Conservation (phyloP, 2,888 invertebrate species). For the Lydus trimaculatus region DNA sequence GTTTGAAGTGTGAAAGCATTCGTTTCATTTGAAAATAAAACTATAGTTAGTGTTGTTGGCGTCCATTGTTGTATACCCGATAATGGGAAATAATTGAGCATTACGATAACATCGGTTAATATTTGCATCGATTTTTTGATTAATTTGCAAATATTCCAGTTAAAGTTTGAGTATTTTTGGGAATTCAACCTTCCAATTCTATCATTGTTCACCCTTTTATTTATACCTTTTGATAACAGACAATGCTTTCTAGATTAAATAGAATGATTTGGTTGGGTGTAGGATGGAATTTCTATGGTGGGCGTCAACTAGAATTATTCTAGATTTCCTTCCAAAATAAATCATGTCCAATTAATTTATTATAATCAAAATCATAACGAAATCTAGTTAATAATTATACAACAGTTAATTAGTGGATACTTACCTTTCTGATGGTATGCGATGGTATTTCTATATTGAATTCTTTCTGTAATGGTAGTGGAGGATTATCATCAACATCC, state of each 20-base stretch:
- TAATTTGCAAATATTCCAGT: background rate
- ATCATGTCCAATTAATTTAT: background rate
- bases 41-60: too few species aligned
- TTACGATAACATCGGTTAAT: too few species aligned
- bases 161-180: background rate
- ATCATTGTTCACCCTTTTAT: background rate
- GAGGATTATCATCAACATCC: constrained; percentile 63
- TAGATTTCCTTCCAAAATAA: background rate
- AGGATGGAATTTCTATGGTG: constrained; percentile 9
- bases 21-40: too few species aligned
- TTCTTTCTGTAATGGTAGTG: constrained; percentile 54
- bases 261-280: constrained; percentile 18
- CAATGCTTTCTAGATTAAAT: background rate
- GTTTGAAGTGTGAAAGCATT: too few species aligned
- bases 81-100: too few species aligned
- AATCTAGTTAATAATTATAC: background rate
- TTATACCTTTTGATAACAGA: background rate
- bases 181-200: background rate
- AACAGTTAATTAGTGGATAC: background rate
- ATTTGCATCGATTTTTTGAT: background rate
- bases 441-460: constrained; percentile 53
- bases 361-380: background rate
- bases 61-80: too few species aligned
- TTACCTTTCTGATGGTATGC: constrained; percentile 47
- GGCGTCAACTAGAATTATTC: constrained; percentile 10